Conservation (phyloP, 2,113 vertebrate species). For the Gnathonemus echidnorhynchus region DNA sequence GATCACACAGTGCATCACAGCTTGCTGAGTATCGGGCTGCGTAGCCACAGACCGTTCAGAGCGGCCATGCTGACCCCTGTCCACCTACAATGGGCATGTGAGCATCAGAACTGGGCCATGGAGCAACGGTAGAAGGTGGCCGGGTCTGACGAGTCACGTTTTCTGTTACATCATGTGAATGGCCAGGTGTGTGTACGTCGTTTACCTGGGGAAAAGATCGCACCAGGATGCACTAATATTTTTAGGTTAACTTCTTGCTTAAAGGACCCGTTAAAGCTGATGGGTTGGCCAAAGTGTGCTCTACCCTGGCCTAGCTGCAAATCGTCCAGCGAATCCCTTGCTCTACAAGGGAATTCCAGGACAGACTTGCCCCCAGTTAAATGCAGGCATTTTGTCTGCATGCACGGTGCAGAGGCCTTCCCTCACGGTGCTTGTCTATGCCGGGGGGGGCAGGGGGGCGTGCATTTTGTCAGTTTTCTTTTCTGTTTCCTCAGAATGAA, state of each 20-base stretch:
- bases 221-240: neutral
- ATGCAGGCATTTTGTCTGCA: neutral
- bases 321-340: neutral
- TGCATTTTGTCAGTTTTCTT: neutral
- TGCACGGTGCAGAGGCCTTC: neutral
- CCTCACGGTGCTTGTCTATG: neutral
- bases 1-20: neutral
- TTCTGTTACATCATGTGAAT: neutral
- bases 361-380: neutral
- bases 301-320: neutral
- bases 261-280: neutral
- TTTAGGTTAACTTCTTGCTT: neutral
- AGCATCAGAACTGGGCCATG: neutral
- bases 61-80: neutral
- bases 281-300: neutral
- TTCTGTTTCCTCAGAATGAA: constrained; percentile 1
- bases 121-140: neutral
- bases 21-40: neutral
- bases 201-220: neutral
- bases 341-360: neutral
- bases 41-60: neutral
- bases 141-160: neutral
- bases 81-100: neutral
- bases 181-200: neutral
- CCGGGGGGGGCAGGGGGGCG: too few relatives aligned